A percentile compares a stretch with the other conserved stretches of the same genome.
These are phyloP conservation scores for Cheumatopsyche charites DNA, from an alignment of 1,140 invertebrate species.

Conservation along the genomic window DNA sequence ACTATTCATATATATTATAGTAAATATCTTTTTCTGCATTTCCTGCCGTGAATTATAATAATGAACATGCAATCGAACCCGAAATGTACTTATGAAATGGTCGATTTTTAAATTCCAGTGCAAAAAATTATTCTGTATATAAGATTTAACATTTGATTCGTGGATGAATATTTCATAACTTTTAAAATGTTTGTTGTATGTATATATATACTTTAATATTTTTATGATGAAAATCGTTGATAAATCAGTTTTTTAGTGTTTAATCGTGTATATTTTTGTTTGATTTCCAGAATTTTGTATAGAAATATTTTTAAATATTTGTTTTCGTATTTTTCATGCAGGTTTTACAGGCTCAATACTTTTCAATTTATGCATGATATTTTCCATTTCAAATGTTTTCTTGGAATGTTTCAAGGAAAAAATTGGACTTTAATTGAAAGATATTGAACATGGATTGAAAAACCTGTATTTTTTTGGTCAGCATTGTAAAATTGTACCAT, in stretches of 20 bases:
- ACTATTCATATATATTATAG: not conserved
- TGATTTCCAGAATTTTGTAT: not conserved
- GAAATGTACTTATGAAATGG: not conserved
- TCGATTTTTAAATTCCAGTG: slow-evolving; percentile 4
- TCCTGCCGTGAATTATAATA: not conserved
- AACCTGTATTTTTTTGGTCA: too few relatives aligned
- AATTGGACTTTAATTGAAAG: too few relatives aligned
- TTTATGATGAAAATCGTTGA: not conserved
- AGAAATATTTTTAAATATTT: too few relatives aligned
- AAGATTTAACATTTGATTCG: not conserved
- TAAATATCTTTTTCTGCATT: not conserved
- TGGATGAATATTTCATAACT: not conserved
- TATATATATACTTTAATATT: not conserved
- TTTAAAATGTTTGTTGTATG: not conserved
- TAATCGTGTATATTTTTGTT: not conserved
- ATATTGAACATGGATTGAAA: too few relatives aligned
- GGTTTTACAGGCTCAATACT: too few relatives aligned
- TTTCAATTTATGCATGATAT: too few relatives aligned
- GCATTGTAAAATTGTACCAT: too few relatives aligned
- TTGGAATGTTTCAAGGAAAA: too few relatives aligned
- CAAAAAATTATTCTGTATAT: not conserved
- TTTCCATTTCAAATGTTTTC: too few relatives aligned
- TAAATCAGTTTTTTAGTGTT: not conserved
- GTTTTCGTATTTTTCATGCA: too few relatives aligned
- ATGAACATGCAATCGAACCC: not conserved